Conservation (phyloP, 2,113 vertebrate species). For the Paradisaea rubra region DNA sequence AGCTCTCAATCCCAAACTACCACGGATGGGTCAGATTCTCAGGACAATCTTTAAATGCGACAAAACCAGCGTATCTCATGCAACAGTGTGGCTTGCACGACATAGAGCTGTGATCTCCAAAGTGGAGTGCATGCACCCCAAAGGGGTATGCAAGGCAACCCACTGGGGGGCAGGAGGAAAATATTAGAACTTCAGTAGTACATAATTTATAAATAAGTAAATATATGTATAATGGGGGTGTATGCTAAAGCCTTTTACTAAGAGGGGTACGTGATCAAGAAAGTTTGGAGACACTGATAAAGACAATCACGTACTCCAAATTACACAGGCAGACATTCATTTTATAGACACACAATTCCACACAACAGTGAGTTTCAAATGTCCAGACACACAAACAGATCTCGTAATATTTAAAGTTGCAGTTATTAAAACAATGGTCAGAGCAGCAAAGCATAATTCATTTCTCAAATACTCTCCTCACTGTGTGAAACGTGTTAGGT, state of each 20-base stretch:
- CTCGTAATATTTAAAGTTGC: not conserved
- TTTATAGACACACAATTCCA: not conserved
- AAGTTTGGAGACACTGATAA: not conserved
- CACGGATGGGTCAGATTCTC: not conserved
- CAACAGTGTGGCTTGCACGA: not conserved
- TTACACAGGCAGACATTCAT: not conserved
- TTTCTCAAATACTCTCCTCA: slow-evolving; percentile 25
- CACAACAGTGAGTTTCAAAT: not conserved
- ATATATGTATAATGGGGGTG: rapidly evolving
- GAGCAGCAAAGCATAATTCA: slow-evolving; percentile 27
- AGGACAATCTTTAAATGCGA: not conserved
- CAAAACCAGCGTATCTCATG: not conserved
- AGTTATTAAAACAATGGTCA: slow-evolving; percentile 25
- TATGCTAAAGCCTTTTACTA: not conserved
- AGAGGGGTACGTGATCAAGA: not conserved
- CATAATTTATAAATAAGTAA: not conserved
- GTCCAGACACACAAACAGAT: not conserved
- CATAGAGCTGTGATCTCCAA: not conserved
- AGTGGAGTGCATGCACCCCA: not conserved
- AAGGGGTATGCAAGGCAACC: not conserved
- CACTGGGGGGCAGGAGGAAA: not conserved
- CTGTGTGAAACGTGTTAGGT: slow-evolving; percentile 53
- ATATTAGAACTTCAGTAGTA: not conserved
- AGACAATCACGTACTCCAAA: not conserved
- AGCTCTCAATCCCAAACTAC: not conserved